These are phyloP conservation scores for Rhabdomys dilectus DNA, from an alignment of 2,113 vertebrate species.

Conservation along the genomic window DNA sequence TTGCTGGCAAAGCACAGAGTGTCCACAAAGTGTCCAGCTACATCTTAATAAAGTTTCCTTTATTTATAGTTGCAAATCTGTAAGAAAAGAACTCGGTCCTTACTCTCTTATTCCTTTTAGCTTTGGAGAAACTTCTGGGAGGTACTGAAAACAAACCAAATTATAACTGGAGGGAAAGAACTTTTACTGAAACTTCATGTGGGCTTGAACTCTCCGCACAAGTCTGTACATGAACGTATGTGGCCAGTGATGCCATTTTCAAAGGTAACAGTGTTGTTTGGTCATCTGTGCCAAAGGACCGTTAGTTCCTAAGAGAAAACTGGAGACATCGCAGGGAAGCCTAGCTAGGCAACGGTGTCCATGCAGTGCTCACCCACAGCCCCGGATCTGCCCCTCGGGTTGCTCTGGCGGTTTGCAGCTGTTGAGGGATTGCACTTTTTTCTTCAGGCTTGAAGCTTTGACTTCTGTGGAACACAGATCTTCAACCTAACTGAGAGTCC, in stretches of 20 bases:
- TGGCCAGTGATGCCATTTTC: not conserved
- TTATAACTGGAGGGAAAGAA: not conserved
- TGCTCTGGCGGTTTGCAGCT: not conserved
- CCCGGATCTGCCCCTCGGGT: not conserved
- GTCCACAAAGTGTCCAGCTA: not conserved
- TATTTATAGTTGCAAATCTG: not conserved
- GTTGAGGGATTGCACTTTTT: not conserved
- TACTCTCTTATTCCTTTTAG: no score
- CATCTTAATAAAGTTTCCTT: not conserved
- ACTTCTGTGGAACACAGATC: not conserved
- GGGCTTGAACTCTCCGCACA: not conserved
- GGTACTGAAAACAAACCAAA: not conserved
- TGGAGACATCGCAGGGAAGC: not conserved
- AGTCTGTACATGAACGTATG: not conserved
- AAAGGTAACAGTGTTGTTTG: not conserved
- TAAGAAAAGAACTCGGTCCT: not conserved
- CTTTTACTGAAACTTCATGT: not conserved
- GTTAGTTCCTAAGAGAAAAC: not conserved
- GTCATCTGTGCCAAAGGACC: not conserved
- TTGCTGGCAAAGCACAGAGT: not conserved
- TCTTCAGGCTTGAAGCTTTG: not conserved
- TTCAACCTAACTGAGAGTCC: not conserved
- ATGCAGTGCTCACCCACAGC: not conserved
- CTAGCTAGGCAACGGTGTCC: no score
- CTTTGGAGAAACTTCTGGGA: not conserved